Base-by-base conservation (phyloP, 1,140 invertebrate species). In the Orussus abietinus region DNA sequence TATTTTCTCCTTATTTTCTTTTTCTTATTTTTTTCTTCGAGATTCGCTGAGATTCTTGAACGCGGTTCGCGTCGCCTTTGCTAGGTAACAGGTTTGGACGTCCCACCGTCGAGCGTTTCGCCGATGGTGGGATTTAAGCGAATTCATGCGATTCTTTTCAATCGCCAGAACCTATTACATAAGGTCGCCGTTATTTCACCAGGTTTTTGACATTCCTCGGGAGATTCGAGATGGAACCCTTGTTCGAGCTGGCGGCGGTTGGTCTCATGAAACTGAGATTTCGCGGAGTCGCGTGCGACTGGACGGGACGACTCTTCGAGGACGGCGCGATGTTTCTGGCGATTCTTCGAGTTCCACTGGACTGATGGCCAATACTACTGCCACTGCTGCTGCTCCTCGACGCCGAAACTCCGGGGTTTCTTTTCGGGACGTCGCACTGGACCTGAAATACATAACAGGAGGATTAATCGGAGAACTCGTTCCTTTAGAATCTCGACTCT, bases 381-480 rank as follows among this genome's bases (percentile, higher is more conserved):
- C 81, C 82, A 55, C 78, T 83, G 35, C 80, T 85, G 34, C 80
- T 82, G 50, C 78, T 83, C 11, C 83, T 70, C 14, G 81, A 82
- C 0, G 81, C 76, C 1, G 82, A 76, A 13, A 77, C 75, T 6
- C 38, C 51, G 45, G 7, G 22, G n/a, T 38, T 41, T 43, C 11
- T 33, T 14, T 55, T 59, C 28, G 49, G 32, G 3, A 26, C 18
- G 5, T 54, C 53, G 22, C 6, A 14, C 5, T 32, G 19, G 7
- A 38, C n/a, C 59, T 62, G 31, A 12, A 19, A 33, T 33, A 29
- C 10, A 26, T 6, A 2, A 36, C 19, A 38, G n/a, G n/a, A n/a
- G n/a, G n/a, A n/a, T n/a, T n/a, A n/a, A n/a, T n/a, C n/a, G n/a
- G n/a, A n/a, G n/a, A n/a, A n/a, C n/a, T n/a, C n/a, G n/a, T n/a